Evolutionary conservation across 2,797 vertebrate genomes (phyloP).

Genomic region (Hephaestus fuliginosus): DNA sequence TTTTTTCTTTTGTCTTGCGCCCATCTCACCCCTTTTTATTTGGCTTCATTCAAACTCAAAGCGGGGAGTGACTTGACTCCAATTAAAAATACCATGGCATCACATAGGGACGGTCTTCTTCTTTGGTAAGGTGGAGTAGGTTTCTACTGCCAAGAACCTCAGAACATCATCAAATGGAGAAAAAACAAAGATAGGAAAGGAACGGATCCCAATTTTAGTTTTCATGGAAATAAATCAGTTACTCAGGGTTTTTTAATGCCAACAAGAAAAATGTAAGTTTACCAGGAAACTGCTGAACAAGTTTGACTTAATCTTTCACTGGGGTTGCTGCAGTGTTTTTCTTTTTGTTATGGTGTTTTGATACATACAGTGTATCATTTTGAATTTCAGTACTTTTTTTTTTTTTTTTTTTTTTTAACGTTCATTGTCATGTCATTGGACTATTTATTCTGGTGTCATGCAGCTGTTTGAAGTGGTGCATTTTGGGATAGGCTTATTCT

Average conservation of each 20-base stretch:
- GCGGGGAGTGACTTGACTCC: conserved; percentile 57
- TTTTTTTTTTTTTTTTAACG: conserved; percentile 53
- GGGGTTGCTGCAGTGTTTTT: conserved; percentile 69
- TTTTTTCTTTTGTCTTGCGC: conserved; percentile 71
- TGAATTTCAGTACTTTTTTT: conserved; percentile 16
- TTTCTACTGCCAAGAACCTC: conserved; percentile 66
- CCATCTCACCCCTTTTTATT: conserved; percentile 60
- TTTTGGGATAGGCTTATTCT: conserved; percentile 60
- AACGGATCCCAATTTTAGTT: conserved; percentile 66
- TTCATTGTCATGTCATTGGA: conserved; percentile 76
- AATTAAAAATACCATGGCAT: conserved; percentile 48
- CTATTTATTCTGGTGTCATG: conserved; percentile 80
- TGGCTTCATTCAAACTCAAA: conserved; percentile 68
- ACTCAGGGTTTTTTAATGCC: conserved; percentile 89
- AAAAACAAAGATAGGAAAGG: conserved; percentile 38
- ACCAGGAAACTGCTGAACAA: conserved; percentile 80
- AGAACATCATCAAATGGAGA: conserved; percentile 37
- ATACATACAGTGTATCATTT: conserved; percentile 65
- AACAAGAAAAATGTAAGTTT: conserved; percentile 76
- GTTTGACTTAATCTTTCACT: conserved; percentile 75
- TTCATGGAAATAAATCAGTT: conserved; percentile 79
- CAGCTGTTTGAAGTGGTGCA: conserved; percentile 70
- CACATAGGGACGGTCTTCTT: conserved; percentile 41
- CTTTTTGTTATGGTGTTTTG: conserved; percentile 64
- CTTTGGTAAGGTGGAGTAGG: conserved; percentile 54